Evolutionary conservation across 2,113 vertebrate genomes (phyloP).

Genomic region (Oxyruncus cristatus): DNA sequence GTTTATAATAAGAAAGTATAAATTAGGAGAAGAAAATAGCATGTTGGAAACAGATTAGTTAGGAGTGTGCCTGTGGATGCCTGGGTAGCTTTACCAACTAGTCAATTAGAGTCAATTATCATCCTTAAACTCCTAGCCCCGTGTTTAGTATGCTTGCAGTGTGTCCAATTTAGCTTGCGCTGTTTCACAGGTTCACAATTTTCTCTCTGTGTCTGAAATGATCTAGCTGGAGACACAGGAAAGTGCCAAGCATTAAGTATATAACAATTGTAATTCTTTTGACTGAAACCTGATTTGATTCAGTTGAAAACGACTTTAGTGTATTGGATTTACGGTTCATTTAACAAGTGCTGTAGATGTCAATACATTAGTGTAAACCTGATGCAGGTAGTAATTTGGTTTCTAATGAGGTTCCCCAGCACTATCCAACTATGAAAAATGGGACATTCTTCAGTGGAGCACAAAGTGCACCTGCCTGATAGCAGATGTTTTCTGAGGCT

Average conservation of each 20-base stretch:
- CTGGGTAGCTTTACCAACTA: constrained; percentile 34
- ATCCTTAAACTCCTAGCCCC: not conserved
- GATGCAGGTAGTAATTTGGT: constrained; percentile 71
- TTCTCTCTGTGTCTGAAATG: constrained; percentile 53
- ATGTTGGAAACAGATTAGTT: constrained; percentile 29
- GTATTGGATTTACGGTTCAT: constrained; percentile 73
- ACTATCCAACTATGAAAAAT: constrained; percentile 58
- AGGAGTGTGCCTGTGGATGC: not conserved
- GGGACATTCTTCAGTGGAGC: constrained; percentile 16
- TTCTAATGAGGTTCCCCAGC: constrained; percentile 69
- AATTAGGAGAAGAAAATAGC: constrained; percentile 43
- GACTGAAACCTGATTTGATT: constrained; percentile 72
- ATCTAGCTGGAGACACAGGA: constrained; percentile 45
- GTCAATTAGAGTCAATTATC: constrained; percentile 56
- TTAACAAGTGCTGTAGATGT: constrained; percentile 69
- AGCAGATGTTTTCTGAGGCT: not conserved
- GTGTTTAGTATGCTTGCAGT: constrained; percentile 28
- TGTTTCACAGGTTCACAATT: constrained; percentile 32
- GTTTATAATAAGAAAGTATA: constrained; percentile 6
- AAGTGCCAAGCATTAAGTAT: constrained; percentile 51
- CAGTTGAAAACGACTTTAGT: constrained; percentile 67
- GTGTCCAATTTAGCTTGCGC: constrained; percentile 30
- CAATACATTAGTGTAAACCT: constrained; percentile 72
- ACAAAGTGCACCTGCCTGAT: constrained; percentile 15
- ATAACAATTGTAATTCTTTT: constrained; percentile 66